Evolutionary conservation across 2,888 invertebrate species (phyloP), one percentile per base, ranked within the genome.

Genomic region (Crioceris asparagi): DNA sequence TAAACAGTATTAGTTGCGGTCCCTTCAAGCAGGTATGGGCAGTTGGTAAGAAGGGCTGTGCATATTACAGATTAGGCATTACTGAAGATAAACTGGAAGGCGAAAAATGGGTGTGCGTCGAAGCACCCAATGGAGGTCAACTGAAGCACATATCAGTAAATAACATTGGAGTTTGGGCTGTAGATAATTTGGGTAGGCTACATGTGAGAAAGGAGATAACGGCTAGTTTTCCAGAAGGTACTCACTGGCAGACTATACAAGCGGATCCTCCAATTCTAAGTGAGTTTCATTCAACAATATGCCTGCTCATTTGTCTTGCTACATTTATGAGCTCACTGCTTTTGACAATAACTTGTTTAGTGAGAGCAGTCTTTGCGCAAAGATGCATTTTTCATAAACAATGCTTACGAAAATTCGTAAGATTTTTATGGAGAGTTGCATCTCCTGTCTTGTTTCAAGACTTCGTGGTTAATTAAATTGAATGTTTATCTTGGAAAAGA

Each of bases 11-110:
- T 46, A 80, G 81, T 49, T 79, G 81, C 44, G 77, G 79, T 11
- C 74, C 78, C 14, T 65, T 70, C 14, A 70, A 70, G 29, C 74
- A 75, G 53, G 78, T 87, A 18, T 93, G 93, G 93, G 84, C 85
- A 0, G 76, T 87, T 11, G 87, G 87, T 0, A 76, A 79, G 53
- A 88, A 85, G 66, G 92, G 92, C 23, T 82, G 85, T 47, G 76
- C 85, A 3, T 90, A 82, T 60, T 83, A 78, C 66, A 71, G 92
- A 48, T 72, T 78, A 52, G 87, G 84, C 11, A 77, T 90, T 27
- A 77, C 74, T 5, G 61, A 67, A 45, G 71, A 76, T 17, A 80
- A 77, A 57, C 77, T 80, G 1, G 66, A 72, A 49, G 79, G 75
- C 61, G 57, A 60, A 36, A 74, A 74, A 38, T 91, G 91, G 91